Conservation (phyloP, 2,797 vertebrate species). For the Clarias laeviceps region DNA sequence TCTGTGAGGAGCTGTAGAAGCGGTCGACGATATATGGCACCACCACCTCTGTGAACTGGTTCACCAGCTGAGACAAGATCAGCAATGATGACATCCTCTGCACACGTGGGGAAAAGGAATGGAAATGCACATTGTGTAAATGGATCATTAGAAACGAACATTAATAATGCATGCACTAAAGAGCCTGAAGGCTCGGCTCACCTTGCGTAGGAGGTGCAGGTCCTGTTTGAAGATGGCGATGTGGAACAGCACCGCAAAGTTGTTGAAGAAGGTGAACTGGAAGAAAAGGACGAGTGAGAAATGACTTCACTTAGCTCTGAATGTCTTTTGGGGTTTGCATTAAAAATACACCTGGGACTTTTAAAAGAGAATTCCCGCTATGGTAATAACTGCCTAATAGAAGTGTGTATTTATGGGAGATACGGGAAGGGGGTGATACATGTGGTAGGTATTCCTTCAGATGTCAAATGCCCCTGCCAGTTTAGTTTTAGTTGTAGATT, state of each 20-base stretch:
- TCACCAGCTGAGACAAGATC: conserved; percentile 77
- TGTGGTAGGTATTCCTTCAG: background rate
- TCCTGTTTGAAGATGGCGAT: conserved; percentile 83
- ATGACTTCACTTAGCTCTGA: background rate
- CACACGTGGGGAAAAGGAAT: background rate
- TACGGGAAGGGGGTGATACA: background rate
- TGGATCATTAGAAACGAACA: background rate
- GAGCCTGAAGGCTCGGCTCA: conserved; percentile 45
- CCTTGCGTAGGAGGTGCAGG: conserved; percentile 78
- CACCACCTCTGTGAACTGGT: conserved; percentile 79
- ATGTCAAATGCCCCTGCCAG: background rate
- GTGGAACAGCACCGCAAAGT: conserved; percentile 82
- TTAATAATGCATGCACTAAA: background rate
- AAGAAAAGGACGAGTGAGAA: conserved; percentile 7
- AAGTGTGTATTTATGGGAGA: background rate
- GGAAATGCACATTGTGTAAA: background rate
- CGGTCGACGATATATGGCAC: conserved; percentile 77
- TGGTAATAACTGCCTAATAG: background rate
- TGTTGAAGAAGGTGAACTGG: conserved; percentile 84
- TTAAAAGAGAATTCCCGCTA: too few relatives aligned
- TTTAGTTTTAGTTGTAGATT: background rate
- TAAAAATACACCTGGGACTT: background rate
- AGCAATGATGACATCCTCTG: conserved; percentile 80
- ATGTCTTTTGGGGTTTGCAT: too few relatives aligned
- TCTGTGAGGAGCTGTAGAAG: conserved; percentile 66